phyloP scores from a whole-genome alignment of 2,888 invertebrate species.

The Dioctria linearis region DNA sequence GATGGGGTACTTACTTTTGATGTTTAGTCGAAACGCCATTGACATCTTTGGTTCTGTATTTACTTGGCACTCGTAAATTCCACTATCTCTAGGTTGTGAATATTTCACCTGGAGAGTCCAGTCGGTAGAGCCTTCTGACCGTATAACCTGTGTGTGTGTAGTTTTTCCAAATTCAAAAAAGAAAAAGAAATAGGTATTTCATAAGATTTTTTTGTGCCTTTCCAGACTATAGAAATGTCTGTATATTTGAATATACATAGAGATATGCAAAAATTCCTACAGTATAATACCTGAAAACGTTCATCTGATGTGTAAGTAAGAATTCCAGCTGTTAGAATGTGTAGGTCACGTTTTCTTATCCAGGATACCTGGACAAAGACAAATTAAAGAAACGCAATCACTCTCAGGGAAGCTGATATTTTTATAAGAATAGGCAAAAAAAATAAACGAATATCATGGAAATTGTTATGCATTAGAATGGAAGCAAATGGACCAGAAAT shows the following conservation, averaged over 20 bases:
- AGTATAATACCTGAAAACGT: slow-evolving; percentile 79
- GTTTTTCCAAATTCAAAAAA: slow-evolving; percentile 7
- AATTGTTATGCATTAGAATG: slow-evolving; percentile 31
- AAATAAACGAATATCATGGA: slow-evolving; percentile 29
- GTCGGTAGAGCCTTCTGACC: slow-evolving; percentile 84
- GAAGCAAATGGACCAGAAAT: neutral
- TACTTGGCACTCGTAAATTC: slow-evolving; percentile 76
- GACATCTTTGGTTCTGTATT: slow-evolving; percentile 91
- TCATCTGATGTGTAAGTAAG: slow-evolving; percentile 90
- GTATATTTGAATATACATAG: too few species aligned
- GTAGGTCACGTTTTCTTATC: slow-evolving; percentile 91
- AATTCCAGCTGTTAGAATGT: slow-evolving; percentile 89
- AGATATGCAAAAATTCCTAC: neutral
- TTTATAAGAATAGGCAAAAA: neutral
- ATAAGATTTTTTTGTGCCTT: neutral
- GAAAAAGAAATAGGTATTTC: slow-evolving; percentile 34
- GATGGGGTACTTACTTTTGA: slow-evolving; percentile 77
- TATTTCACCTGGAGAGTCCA: slow-evolving; percentile 92
- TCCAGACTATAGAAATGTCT: neutral
- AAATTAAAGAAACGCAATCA: neutral
- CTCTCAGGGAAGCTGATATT: neutral
- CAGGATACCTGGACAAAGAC: slow-evolving; percentile 79
- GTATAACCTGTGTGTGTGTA: slow-evolving; percentile 64
- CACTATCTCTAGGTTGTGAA: slow-evolving; percentile 86
- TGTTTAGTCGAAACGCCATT: slow-evolving; percentile 86